Evolutionary conservation across 2,113 vertebrate species (phyloP).

Genomic region (Arenaria interpres): DNA sequence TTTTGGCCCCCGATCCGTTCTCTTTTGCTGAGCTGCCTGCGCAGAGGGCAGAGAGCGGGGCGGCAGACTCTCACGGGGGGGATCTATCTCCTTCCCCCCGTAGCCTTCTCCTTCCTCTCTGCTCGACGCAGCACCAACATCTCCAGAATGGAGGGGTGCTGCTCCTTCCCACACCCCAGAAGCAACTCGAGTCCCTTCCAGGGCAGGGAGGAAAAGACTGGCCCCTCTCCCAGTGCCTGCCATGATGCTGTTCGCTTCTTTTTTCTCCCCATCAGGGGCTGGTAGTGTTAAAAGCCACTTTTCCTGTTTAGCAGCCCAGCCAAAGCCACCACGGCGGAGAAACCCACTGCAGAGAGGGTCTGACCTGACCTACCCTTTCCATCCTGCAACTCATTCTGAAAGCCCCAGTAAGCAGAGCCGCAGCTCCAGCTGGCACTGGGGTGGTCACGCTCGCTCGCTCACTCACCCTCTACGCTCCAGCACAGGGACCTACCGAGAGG

Average conservation of each 20-base stretch:
- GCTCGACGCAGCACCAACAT: not conserved
- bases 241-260: fast-evolving
- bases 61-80: not conserved
- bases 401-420: conserved; percentile 58
- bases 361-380: conserved; percentile 79
- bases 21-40: not conserved
- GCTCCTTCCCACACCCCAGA: not conserved
- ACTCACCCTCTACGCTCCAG: conserved; percentile 68
- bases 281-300: not conserved
- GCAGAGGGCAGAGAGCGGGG: not conserved
- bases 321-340: conserved; percentile 47
- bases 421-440: conserved; percentile 21
- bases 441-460: conserved; percentile 7
- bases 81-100: not conserved
- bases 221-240: not conserved
- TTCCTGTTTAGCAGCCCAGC: not conserved
- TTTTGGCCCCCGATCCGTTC: not conserved
- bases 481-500: conserved; percentile 2
- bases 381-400: conserved; percentile 59
- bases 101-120: not conserved
- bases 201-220: not conserved
- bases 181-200: not conserved
- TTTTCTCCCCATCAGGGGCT: not conserved
- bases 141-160: not conserved
- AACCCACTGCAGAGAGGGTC: conserved; percentile 75